Evolutionary conservation across 1,140 invertebrate genomes (phyloP).

Genomic region (Asobara japonica): DNA sequence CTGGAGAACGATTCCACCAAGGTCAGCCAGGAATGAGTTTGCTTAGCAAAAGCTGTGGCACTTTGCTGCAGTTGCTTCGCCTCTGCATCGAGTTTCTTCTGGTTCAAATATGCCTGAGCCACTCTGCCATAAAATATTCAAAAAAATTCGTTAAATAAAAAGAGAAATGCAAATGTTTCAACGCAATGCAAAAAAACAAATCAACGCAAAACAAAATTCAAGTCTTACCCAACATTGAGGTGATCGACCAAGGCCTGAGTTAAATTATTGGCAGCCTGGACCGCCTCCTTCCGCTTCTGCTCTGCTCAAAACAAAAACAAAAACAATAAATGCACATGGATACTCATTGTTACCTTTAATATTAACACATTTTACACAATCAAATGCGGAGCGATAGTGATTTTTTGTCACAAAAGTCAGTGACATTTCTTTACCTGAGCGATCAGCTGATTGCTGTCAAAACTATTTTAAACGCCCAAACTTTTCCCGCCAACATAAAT

Average conservation of each 20-base stretch:
- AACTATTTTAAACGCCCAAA: no score
- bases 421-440: no score
- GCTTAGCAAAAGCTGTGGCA: constrained; percentile 94
- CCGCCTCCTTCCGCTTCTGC: constrained; percentile 91
- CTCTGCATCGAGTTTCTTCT: constrained; percentile 96
- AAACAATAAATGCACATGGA: constrained; percentile 28
- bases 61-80: constrained; percentile 96
- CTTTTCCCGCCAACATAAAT: no score
- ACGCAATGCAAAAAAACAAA: no score
- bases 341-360: not conserved
- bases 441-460: no score
- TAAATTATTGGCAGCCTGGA: constrained; percentile 88
- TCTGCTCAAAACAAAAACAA: constrained; percentile 71
- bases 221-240: constrained; percentile 92
- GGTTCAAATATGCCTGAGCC: constrained; percentile 97
- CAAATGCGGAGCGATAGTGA: not conserved
- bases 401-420: not conserved
- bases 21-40: constrained; percentile 95
- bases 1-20: constrained; percentile 96
- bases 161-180: not conserved
- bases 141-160: not conserved
- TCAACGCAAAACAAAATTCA: constrained; percentile 34
- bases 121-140: constrained; percentile 70
- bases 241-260: constrained; percentile 96
- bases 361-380: no score